Evolutionary conservation across 2,888 invertebrate genomes (phyloP), one percentile per base, ranked within the genome.

Genomic region (Drosophila borborema): DNA sequence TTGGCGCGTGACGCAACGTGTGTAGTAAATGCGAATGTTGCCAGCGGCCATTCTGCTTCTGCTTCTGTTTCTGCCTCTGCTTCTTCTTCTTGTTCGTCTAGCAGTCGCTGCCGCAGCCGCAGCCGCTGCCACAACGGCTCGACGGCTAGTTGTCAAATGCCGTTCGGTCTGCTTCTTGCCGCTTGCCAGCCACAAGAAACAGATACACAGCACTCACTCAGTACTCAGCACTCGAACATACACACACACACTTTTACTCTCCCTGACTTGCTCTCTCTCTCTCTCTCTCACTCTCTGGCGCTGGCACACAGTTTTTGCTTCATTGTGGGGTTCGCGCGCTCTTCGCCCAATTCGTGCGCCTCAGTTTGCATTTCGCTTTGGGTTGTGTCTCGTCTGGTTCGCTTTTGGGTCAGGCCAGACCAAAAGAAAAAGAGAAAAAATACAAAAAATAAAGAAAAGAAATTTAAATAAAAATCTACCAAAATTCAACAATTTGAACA

Each of bases 361-460:
- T 90, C 88, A 91, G 91, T 91, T 90, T 86, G 89, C 86, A 85
- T 91, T 91, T 91, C 86, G 92, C 90, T 90, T 91, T 91, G 90
- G 90, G 86, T 91, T 91, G 92, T 91, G 88, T 76, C 86, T 91
- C 86, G 88, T 86, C 90, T 89, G 81, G 77, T 84, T 82, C 75
- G 88, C 86, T 89, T 84, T 88, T 88, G 84, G 88, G 88, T 86
- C 88, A 89, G 90, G 79, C 88, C 72, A 74, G 67, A 76, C 81
- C 76, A 79, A 64, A 82, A 74, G 82, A 69, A 76, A 74, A 56
- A 67, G 55, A 38, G 5, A 38, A 28, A 55, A 48, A 68, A n/a
- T n/a, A n/a, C n/a, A n/a, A 67, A 59, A 5, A 28, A 28, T 28
- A 28, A 6, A 28, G 6, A 28, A 28, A 64, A 65, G 34, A 45